These are phyloP conservation scores for Strongylocentrotus purpuratus DNA, from an alignment of 35 echinoderm and acorn worm genomes.

Conservation along the genomic window DNA sequence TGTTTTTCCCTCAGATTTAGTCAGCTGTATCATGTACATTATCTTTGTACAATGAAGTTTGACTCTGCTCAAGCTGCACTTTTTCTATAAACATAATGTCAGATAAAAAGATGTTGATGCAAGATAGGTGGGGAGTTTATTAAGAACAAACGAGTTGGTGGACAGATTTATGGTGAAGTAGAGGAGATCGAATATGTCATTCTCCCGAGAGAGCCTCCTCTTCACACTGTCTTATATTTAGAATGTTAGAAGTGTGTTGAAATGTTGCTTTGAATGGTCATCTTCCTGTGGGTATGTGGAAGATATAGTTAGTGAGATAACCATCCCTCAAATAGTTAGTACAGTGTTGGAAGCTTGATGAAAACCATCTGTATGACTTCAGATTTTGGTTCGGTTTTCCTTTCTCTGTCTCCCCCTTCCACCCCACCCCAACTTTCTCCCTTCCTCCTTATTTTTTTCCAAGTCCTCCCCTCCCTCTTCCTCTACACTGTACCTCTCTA, in stretches of 20 bases:
- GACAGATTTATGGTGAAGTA: neutral
- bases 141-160: neutral
- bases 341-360: neutral
- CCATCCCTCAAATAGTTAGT: neutral
- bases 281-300: neutral
- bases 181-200: neutral
- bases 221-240: constrained; percentile 1
- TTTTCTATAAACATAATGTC: neutral
- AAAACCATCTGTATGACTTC: neutral
- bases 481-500: too few species aligned
- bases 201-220: neutral
- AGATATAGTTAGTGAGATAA: neutral
- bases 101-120: neutral
- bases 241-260: neutral
- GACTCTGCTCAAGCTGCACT: neutral
- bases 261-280: constrained; percentile 2
- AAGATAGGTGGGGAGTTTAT: neutral
- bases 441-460: too few species aligned
- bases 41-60: neutral
- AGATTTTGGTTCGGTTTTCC: neutral
- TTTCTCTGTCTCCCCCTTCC: neutral
- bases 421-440: too few species aligned
- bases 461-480: too few species aligned
- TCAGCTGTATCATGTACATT: neutral
- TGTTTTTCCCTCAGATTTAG: neutral